A percentile compares a stretch with the other conserved stretches of the same genome.
phyloP scores from a whole-genome alignment of 2,888 invertebrate species.

The Heliconius hortense region DNA sequence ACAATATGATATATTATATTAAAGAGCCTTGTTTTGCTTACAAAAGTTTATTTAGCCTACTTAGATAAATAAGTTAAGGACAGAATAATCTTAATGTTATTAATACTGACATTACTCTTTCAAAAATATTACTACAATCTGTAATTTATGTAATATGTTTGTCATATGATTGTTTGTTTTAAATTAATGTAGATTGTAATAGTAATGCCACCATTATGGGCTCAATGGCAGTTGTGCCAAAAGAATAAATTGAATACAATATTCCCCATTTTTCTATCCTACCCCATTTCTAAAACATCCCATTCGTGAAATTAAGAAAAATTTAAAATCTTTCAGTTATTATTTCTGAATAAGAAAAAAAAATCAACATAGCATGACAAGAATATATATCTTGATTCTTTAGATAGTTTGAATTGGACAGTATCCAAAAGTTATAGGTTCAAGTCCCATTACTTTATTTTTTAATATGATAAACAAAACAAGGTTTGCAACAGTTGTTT shows the following conservation, averaged over 20 bases:
- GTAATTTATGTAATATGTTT: conserved; percentile 5
- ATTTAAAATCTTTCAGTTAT: too few relatives aligned
- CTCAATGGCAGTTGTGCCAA: too few relatives aligned
- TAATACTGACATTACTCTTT: neutral
- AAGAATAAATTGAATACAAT: too few relatives aligned
- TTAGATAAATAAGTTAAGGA: conserved; percentile 21
- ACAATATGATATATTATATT: neutral
- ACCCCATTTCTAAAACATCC: too few relatives aligned
- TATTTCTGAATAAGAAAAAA: too few relatives aligned
- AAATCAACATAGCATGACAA: too few relatives aligned
- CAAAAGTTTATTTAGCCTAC: conserved; percentile 13
- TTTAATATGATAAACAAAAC: neutral
- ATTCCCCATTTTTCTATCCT: too few relatives aligned
- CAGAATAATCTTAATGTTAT: neutral
- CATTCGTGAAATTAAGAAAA: too few relatives aligned
- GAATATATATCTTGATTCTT: too few relatives aligned
- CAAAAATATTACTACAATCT: neutral
- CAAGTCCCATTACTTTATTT: neutral
- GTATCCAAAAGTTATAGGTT: neutral
- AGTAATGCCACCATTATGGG: neutral
- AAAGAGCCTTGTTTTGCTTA: neutral
- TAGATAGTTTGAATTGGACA: too few relatives aligned
- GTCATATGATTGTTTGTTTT: neutral
- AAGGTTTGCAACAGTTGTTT: neutral
- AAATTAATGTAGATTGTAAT: neutral